Base-by-base conservation (phyloP, 92 coral and sea anemone genomes). In the Zoanthus sociatus region DNA sequence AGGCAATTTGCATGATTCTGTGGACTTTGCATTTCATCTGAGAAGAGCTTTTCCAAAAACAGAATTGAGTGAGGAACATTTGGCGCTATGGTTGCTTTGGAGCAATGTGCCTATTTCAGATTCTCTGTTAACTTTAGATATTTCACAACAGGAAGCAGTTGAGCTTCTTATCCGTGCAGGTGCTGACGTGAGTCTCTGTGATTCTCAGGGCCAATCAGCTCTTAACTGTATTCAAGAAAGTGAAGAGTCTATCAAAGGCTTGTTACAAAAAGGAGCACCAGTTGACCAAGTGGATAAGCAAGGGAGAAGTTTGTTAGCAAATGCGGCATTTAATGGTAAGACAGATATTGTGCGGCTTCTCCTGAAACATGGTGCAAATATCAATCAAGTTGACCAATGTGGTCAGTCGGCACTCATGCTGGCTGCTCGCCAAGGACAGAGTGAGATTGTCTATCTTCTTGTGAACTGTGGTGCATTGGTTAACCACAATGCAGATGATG, bases 401-500 rank as follows among this genome's bases (percentile, higher is more conserved):
- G 99, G 99, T 9, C 95, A 95, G 91, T 92, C 99, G 15, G 97
- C 99, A 1, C 81, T 97, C 33, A 95, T 94, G 96, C 63, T 97
- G 51, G 98, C 99, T 18, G 92, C 98, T 20, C 88, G 98, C 47
- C 96, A 95, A 88, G 99, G 99, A 17, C 99, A 90, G 73, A 91
- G 88, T 77, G 98, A 97, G 64, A 94, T 97, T 72, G 98, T 95
- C 14, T 96, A 93, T 84, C 95, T 95, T 48, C 97, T 97, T 16
- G 96, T 95, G 15, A 97, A 97, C 92, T 97, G 99, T 90, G 99
- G 99, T 75, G 97, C 97, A 33, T 87, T 90, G 73, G 94, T 94
- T 42, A 91, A 97, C 87, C 96, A 93, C 54, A 91, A 90, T 32
- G 95, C 98, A 42, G 93, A 88, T 83, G 94, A 93, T 86, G 99